Evolutionary conservation across 2,888 invertebrate species (phyloP).

Genomic region (Cheilosia variabilis): DNA sequence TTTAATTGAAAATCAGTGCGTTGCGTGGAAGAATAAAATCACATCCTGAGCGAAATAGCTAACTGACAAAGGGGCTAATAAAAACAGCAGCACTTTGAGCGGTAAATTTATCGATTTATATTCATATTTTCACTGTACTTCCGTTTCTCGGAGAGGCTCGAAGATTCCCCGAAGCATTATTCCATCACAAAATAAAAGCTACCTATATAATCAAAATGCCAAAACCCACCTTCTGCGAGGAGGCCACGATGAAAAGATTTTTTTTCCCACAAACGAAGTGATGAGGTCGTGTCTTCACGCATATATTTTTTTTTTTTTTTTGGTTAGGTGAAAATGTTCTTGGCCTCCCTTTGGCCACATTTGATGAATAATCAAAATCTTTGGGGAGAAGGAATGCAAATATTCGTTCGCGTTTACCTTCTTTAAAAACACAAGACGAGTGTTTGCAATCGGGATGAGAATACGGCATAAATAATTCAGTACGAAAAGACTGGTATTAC

Average conservation of each 20-base stretch:
- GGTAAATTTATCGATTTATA: slow-evolving; percentile 68
- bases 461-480: neutral
- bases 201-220: neutral
- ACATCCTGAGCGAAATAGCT: slow-evolving; percentile 25
- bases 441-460: neutral
- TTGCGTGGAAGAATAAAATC: slow-evolving; percentile 5
- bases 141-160: slow-evolving; percentile 19
- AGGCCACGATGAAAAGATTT: slow-evolving; percentile 2
- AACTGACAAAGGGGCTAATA: slow-evolving; percentile 32
- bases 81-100: slow-evolving; percentile 12
- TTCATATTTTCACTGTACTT: slow-evolving; percentile 62
- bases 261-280: slow-evolving; percentile 35
- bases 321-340: slow-evolving; percentile 48
- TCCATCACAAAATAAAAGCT: neutral
- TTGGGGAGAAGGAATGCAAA: slow-evolving; percentile 3
- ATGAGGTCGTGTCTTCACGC: slow-evolving; percentile 49
- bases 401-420: slow-evolving; percentile 3
- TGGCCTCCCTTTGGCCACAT: slow-evolving; percentile 58
- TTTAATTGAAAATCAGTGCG: slow-evolving; percentile 49
- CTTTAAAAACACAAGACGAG: neutral
- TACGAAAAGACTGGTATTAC: neutral
- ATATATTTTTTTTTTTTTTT: slow-evolving; percentile 9
- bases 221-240: slow-evolving; percentile 12
- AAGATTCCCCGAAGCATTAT: slow-evolving; percentile 35
- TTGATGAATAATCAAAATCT: slow-evolving; percentile 60